These are phyloP conservation scores for Oryzias woworae DNA, from an alignment of 2,113 vertebrate genomes.

Conservation along the genomic window DNA sequence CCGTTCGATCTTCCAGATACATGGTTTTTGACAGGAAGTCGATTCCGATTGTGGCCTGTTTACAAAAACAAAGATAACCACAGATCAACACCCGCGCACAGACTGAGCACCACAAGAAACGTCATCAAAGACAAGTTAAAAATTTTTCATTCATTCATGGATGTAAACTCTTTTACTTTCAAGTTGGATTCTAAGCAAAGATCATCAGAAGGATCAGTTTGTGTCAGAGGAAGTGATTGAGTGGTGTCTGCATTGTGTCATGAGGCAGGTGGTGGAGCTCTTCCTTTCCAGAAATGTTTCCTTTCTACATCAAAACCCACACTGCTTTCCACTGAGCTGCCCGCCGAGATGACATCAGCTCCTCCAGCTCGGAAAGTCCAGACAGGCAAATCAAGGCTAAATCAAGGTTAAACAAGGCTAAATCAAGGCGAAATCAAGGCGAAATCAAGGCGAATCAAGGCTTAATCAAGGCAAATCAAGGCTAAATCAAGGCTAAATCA, in stretches of 20 bases:
- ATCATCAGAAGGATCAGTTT: no score
- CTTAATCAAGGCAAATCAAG: no score
- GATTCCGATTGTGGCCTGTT: constrained; percentile 91
- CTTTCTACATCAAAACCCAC: constrained; percentile 33
- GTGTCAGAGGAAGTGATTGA: constrained; percentile 5
- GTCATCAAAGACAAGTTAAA: no score
- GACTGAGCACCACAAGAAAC: constrained; percentile 1
- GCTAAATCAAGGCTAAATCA: no score
- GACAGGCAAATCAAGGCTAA: constrained; percentile 10
- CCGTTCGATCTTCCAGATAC: constrained; percentile 94
- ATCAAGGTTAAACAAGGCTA: constrained; percentile 2
- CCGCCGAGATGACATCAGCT: constrained; percentile 36
- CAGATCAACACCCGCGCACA: constrained; percentile 12
- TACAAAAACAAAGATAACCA: constrained; percentile 35
- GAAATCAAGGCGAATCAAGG: background rate
- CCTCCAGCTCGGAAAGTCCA: constrained; percentile 11
- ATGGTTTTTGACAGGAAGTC: constrained; percentile 97
- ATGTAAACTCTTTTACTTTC: background rate
- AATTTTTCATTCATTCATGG: background rate
- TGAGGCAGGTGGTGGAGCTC: constrained; percentile 40
- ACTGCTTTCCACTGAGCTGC: constrained; percentile 19
- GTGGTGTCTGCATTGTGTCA: constrained; percentile 27
- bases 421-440: constrained; percentile 15
- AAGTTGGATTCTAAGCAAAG: no score
- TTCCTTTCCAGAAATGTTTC: constrained; percentile 44